Evolutionary conservation across 1,140 invertebrate species (phyloP), one percentile per base, ranked within the genome.

Genomic region (Eriosoma lanigerum): DNA sequence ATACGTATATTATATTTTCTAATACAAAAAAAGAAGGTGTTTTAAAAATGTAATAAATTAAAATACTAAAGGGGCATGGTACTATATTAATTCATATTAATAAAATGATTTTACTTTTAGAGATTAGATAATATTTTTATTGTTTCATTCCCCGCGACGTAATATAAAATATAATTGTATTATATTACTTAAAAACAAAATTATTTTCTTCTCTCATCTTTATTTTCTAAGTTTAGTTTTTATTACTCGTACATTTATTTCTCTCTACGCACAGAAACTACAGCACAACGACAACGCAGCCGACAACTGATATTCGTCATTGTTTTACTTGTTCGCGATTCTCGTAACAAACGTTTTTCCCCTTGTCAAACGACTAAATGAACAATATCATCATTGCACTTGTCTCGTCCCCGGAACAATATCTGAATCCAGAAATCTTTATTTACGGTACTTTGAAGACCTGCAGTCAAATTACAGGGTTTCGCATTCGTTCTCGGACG

Each of bases 391-490:
- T 72, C 48, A 19, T 50, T 26, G 44, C 46, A n/a, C n/a, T n/a
- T n/a, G 32, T 46, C 68, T 72, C n/a, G n/a, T n/a, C 68, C 60
- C 60, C 32, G n/a, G 32, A 15, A 38, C 19, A 64, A 64, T 38
- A 38, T 64, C 48, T 29, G 19, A 73, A 73, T 17, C 17, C 17
- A 8, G 19, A 58, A 54, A 75, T 75, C 72, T 75, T 75, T 56
- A 75, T 75, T 75, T 75, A 38, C 68, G 68, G 24, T 4, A 38
- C n/a, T 56, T 58, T 44, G 72, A 58, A 44, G 32, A 56, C 19
- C 17, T 26, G 46, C 46, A 32, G 46, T 72, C 44, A n/a, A 32
- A 50, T 50, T 50, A 17, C 24, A 21, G 12, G 12, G 44, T 24
- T 70, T 12, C 21, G 5, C 3, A 10, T 73, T n/a, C 8, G 24